phyloP scores from a whole-genome alignment of 2,113 vertebrate genomes.

The Motacilla alba region DNA sequence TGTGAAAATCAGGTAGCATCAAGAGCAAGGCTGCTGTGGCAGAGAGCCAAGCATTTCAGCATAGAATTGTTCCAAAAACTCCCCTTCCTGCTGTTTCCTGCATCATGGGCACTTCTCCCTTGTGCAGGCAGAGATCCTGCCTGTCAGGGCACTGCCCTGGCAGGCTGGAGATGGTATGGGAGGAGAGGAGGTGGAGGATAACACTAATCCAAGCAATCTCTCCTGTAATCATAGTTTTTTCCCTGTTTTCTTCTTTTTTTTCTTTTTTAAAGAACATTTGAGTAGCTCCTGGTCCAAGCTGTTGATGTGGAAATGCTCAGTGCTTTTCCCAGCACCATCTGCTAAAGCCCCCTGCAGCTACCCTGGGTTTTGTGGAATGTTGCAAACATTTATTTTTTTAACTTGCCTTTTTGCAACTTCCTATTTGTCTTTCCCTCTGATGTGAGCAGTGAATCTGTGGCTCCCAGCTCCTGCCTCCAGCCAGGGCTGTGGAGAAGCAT shows the following conservation, averaged over 20 bases:
- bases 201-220: neutral
- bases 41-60: neutral
- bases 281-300: neutral
- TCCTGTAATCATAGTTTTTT: rapidly evolving
- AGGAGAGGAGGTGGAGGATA: neutral
- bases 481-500: rapidly evolving
- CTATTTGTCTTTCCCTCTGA: neutral
- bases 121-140: neutral
- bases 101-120: neutral
- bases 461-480: neutral
- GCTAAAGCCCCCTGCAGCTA: neutral
- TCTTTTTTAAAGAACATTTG: neutral
- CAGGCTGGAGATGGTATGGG: neutral
- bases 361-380: neutral
- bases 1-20: neutral
- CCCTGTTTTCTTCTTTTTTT: rapidly evolving
- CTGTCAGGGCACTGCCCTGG: neutral
- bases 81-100: neutral
- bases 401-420: neutral
- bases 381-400: neutral
- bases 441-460: rapidly evolving
- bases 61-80: neutral
- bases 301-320: neutral
- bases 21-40: neutral
- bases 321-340: neutral